These are phyloP conservation scores for Vanessa tameamea DNA, from an alignment of 1,140 invertebrate species.

Conservation along the genomic window DNA sequence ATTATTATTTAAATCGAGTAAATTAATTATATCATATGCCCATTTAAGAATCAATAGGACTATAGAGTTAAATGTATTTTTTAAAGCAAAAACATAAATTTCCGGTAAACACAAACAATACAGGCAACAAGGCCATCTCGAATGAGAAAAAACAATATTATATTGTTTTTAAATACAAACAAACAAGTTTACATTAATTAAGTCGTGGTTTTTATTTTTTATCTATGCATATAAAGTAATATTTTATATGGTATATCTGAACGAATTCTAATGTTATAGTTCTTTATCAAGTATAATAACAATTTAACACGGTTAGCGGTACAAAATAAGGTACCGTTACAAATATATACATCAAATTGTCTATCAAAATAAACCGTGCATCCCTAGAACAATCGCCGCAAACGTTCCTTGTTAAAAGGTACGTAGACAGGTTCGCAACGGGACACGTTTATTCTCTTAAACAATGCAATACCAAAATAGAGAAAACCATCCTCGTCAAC, in stretches of 20 bases:
- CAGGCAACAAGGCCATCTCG: background rate
- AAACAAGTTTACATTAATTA: too few species aligned
- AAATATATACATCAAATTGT: conserved; percentile 37
- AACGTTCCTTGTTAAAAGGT: conserved; percentile 41
- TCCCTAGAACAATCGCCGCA: conserved; percentile 41
- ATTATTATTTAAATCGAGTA: conserved; percentile 21
- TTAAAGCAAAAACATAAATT: background rate
- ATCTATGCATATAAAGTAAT: too few species aligned
- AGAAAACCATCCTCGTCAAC: conserved; percentile 69
- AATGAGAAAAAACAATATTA: too few species aligned
- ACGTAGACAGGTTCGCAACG: conserved; percentile 53
- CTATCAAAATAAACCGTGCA: conserved; percentile 40
- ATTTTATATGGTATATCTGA: too few species aligned
- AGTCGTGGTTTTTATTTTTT: too few species aligned
- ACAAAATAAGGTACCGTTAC: conserved; percentile 31
- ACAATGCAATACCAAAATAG: conserved; percentile 74
- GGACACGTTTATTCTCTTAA: conserved; percentile 60
- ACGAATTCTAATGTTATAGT: background rate
- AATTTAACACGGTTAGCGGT: conserved; percentile 36
- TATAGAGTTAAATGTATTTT: background rate
- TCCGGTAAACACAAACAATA: background rate
- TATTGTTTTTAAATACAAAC: too few species aligned
- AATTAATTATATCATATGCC: background rate
- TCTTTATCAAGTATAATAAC: conserved; percentile 10
- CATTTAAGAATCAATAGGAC: background rate